phyloP scores from a whole-genome alignment of 2,888 invertebrate species.

The Dynastes hyllus region DNA sequence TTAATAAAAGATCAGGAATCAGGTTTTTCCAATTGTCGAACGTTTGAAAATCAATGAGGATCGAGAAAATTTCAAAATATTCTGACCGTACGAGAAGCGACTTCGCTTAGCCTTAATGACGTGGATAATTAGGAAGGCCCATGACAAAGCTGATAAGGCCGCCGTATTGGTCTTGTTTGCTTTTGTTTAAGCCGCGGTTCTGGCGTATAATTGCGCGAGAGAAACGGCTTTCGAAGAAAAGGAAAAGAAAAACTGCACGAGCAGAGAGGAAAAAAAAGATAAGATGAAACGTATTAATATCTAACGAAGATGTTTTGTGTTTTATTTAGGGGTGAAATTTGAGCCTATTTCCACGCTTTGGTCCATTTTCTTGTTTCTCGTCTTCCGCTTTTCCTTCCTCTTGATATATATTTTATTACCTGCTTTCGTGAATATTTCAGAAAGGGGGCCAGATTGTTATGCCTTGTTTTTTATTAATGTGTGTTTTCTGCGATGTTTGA shows the following conservation, averaged over 20 bases:
- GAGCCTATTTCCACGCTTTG: not conserved
- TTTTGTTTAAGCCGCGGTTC: constrained; percentile 18
- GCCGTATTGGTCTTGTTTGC: constrained; percentile 23
- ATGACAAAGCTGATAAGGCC: constrained; percentile 26
- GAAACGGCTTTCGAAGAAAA: constrained; percentile 11
- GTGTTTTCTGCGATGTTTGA: not conserved
- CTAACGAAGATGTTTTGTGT: constrained; percentile 41
- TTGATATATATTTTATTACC: constrained; percentile 29
- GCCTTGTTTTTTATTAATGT: constrained; percentile 2
- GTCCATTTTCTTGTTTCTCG: not conserved
- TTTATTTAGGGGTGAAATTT: constrained; percentile 32
- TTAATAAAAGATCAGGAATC: not conserved
- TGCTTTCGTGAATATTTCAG: constrained; percentile 20
- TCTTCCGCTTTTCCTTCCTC: not conserved
- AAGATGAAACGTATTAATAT: constrained; percentile 46
- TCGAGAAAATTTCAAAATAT: constrained; percentile 5
- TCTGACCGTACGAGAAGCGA: not conserved
- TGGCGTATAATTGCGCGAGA: constrained; percentile 19
- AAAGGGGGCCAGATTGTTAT: constrained; percentile 15
- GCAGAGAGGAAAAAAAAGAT: constrained; percentile 4
- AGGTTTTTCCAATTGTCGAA: not conserved
- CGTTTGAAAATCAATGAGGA: not conserved
- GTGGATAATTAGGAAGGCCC: constrained; percentile 30
- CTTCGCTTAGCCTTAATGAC: constrained; percentile 26
- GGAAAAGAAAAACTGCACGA: constrained; percentile 6